These are phyloP conservation scores for Bombylius discolor DNA, from an alignment of 2,888 invertebrate species.

Conservation along the genomic window DNA sequence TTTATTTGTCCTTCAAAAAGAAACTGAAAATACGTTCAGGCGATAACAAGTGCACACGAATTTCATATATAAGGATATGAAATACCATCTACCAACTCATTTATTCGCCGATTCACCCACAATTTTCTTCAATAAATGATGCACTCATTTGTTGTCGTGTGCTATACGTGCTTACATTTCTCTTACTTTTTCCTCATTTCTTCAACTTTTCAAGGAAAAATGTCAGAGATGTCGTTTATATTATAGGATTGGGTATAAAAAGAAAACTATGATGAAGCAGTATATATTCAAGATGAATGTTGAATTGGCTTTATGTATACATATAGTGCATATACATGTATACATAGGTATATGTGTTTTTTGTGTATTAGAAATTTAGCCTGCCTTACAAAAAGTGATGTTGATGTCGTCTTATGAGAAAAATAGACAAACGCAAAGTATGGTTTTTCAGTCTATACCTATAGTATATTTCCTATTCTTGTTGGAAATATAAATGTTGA, in stretches of 20 bases:
- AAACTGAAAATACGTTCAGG: conserved; percentile 6
- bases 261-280: conserved; percentile 1
- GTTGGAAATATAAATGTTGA: background rate
- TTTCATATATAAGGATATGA: conserved; percentile 1
- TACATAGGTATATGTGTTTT: no score
- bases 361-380: no score
- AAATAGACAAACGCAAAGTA: conserved; percentile 11
- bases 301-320: background rate
- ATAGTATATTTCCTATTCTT: background rate
- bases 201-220: background rate
- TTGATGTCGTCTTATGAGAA: conserved; percentile 5
- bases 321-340: no score
- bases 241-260: background rate
- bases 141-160: no score
- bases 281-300: background rate
- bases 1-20: conserved; percentile 9
- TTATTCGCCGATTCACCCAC: background rate
- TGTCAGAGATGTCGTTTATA: conserved; percentile 8
- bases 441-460: background rate
- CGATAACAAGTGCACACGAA: conserved; percentile 3
- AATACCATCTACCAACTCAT: background rate
- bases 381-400: conserved; percentile 7
- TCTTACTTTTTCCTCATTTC: background rate
- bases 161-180: background rate
- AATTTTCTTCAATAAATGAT: background rate